Evolutionary conservation across 1,140 invertebrate genomes (phyloP).

Genomic region (Chymomyza costata): DNA sequence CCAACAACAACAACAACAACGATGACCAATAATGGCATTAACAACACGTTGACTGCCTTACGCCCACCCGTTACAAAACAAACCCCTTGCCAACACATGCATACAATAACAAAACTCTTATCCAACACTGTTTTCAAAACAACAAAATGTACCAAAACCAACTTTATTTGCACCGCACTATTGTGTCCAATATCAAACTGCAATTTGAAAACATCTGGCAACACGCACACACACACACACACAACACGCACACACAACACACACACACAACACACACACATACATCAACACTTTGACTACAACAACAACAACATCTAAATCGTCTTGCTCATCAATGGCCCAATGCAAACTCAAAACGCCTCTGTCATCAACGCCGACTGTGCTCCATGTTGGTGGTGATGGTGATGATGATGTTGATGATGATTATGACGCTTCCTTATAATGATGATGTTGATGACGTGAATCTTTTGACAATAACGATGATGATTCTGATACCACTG

Average conservation of each 20-base stretch:
- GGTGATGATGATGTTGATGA: no score
- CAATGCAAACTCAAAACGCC: slow-evolving; percentile 21
- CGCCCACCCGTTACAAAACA: no score
- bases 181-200: slow-evolving; percentile 37
- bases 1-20: slow-evolving; percentile 14
- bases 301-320: slow-evolving; percentile 32
- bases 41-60: not conserved
- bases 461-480: no score
- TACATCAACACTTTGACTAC: slow-evolving; percentile 36
- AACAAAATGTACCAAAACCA: no score
- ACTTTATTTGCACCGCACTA: not conserved
- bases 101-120: no score
- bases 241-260: not conserved
- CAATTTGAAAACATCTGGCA: slow-evolving; percentile 59
- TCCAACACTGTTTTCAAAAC: no score
- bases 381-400: not conserved
- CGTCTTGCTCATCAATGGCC: slow-evolving; percentile 18
- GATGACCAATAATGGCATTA: not conserved
- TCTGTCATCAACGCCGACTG: slow-evolving; percentile 41
- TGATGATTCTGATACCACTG: no score
- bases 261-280: slow-evolving; percentile 15
- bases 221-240: slow-evolving; percentile 15
- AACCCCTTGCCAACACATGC: no score
- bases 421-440: no score
- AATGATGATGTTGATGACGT: no score